Conservation (phyloP, 2,113 vertebrate species). For the Peucedramus taeniatus region DNA sequence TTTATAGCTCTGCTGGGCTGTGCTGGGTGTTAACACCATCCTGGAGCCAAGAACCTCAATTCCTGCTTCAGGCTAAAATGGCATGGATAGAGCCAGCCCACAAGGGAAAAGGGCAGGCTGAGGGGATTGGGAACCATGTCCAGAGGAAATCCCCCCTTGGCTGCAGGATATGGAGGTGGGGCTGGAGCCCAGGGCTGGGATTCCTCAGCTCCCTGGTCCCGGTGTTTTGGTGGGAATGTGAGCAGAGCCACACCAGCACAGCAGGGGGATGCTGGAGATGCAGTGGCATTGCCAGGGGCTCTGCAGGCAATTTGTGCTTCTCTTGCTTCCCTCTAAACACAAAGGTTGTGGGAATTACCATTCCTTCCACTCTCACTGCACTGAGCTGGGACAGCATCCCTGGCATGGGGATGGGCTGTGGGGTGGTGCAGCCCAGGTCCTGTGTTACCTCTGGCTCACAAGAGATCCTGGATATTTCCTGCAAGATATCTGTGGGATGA, state of each 20-base stretch:
- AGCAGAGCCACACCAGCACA: not conserved
- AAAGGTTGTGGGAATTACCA: not conserved
- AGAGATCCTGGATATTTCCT: not conserved
- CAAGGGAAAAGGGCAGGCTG: not conserved
- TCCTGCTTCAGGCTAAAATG: not conserved
- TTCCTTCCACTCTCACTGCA: not conserved
- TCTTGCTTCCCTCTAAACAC: not conserved
- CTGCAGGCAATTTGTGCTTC: not conserved
- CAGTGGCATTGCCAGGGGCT: not conserved
- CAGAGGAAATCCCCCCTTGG: not conserved
- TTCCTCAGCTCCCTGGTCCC: not conserved
- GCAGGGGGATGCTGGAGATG: accelerated
- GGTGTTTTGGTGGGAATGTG: accelerated
- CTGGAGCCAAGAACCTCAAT: not conserved
- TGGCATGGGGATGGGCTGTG: not conserved
- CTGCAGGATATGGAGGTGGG: not conserved
- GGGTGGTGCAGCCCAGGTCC: not conserved
- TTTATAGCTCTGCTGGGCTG: not conserved
- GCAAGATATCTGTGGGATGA: not conserved
- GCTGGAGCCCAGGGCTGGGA: not conserved
- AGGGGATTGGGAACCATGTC: accelerated
- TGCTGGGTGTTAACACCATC: not conserved
- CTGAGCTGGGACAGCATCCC: not conserved
- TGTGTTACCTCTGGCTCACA: not conserved
- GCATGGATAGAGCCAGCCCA: not conserved